Evolutionary conservation across 1,140 invertebrate genomes (phyloP).

Genomic region (Drosophila lacertosa): DNA sequence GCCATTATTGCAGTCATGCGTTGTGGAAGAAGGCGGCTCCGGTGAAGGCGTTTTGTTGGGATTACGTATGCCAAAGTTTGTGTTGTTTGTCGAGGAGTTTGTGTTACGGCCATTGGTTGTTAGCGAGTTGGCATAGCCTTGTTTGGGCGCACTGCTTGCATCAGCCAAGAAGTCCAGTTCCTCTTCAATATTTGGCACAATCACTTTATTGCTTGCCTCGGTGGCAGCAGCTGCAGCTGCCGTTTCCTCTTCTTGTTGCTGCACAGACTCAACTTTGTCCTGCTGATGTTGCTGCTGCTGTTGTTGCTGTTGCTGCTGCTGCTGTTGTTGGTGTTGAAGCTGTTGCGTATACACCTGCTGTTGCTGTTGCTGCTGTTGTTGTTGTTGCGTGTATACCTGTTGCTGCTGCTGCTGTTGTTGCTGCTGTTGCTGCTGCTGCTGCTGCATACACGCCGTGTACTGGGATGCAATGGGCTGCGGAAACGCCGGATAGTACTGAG

Average conservation of each 20-base stretch:
- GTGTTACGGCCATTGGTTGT: conserved; percentile 70
- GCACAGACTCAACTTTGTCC: conserved; percentile 56
- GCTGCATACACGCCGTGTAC: conserved; percentile 81
- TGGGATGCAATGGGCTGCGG: conserved; percentile 81
- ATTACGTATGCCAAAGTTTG: conserved; percentile 81
- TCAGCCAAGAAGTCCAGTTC: conserved; percentile 91
- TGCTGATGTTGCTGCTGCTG: conserved; percentile 84
- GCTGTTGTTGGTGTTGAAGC: conserved; percentile 81
- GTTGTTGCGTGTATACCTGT: conserved; percentile 75
- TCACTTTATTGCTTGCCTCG: conserved; percentile 89
- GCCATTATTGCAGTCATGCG: conserved; percentile 60
- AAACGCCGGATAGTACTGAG: conserved; percentile 80
- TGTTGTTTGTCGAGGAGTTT: conserved; percentile 73
- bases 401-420: conserved; percentile 83
- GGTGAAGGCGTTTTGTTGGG: conserved; percentile 74
- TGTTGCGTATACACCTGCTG: conserved; percentile 83
- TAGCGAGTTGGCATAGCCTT: conserved; percentile 84
- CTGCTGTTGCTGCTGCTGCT: conserved; percentile 82
- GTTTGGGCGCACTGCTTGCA: conserved; percentile 84
- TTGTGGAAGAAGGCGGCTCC: conserved; percentile 52
- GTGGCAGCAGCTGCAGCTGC: conserved; percentile 86
- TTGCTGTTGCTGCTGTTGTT: conserved; percentile 64
- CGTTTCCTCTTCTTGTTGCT: conserved; percentile 87
- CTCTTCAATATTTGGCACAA: conserved; percentile 93
- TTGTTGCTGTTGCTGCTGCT: conserved; percentile 84